Evolutionary conservation across 2,797 vertebrate species (phyloP).

Genomic region (Eospalax fontanierii): DNA sequence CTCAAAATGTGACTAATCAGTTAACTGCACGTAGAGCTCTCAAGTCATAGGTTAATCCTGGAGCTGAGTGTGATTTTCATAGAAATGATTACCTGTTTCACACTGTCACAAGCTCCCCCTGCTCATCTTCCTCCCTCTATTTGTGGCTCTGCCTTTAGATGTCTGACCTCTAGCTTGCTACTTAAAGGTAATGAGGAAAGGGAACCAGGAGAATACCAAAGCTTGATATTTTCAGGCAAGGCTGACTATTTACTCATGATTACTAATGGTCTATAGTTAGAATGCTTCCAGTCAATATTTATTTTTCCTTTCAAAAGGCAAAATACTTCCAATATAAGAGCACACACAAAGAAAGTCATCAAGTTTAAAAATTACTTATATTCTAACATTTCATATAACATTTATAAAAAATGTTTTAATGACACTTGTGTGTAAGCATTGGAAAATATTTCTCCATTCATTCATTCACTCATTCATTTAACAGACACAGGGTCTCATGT

Average conservation of each 20-base stretch:
- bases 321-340: neutral
- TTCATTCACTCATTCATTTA: neutral
- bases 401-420: constrained; percentile 62
- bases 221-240: constrained; percentile 10
- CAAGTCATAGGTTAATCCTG: neutral
- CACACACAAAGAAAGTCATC: neutral
- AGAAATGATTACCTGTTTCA: neutral
- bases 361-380: constrained; percentile 58
- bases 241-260: neutral
- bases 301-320: constrained; percentile 50
- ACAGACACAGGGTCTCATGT: neutral
- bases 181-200: neutral
- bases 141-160: constrained; percentile 3
- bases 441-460: constrained; percentile 51
- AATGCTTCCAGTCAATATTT: neutral
- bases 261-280: neutral
- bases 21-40: neutral
- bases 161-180: constrained; percentile 31
- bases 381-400: neutral
- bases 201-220: neutral
- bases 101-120: neutral
- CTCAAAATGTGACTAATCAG: neutral
- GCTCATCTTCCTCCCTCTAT: neutral
- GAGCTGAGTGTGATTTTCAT: neutral
- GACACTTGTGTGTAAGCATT: constrained; percentile 1